Conservation (phyloP, 2,113 vertebrate genomes). For the Apistogramma diplotaenia region DNA sequence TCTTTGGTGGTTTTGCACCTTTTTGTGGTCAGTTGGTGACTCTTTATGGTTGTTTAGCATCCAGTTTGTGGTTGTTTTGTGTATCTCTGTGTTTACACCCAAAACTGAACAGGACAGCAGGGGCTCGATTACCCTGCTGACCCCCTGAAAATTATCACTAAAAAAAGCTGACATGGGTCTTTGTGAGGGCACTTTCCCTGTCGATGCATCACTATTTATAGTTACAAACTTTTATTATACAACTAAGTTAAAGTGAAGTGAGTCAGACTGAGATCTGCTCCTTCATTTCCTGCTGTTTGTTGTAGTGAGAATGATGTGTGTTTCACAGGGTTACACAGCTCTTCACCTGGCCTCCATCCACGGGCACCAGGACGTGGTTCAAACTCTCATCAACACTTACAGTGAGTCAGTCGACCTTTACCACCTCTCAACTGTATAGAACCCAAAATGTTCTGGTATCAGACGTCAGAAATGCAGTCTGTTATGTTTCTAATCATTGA, state of each 20-base stretch:
- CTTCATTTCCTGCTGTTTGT: not conserved
- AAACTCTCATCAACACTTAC: slow-evolving; percentile 60
- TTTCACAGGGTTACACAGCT: slow-evolving; percentile 71
- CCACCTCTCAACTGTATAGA: not conserved
- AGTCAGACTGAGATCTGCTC: too few species aligned
- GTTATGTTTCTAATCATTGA: too few species aligned
- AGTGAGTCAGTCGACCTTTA: slow-evolving; percentile 49
- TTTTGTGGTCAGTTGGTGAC: not conserved
- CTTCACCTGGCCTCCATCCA: slow-evolving; percentile 77
- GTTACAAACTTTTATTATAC: not conserved
- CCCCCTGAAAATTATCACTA: too few species aligned
- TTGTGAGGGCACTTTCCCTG: not conserved
- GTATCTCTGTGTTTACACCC: not conserved
- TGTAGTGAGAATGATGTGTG: not conserved
- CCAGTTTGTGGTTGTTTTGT: not conserved
- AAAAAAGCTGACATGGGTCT: too few species aligned
- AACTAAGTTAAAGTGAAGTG: not conserved
- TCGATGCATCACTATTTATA: fast-evolving
- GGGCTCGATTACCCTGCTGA: too few species aligned
- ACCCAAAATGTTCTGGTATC: not conserved
- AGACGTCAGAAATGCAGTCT: too few species aligned
- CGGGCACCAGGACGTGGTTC: slow-evolving; percentile 60
- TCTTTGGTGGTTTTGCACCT: not conserved
- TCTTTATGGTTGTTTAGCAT: not conserved
- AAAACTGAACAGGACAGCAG: too few species aligned